Conservation (phyloP, 1,140 invertebrate genomes). For the Drosophila oshimai region DNA sequence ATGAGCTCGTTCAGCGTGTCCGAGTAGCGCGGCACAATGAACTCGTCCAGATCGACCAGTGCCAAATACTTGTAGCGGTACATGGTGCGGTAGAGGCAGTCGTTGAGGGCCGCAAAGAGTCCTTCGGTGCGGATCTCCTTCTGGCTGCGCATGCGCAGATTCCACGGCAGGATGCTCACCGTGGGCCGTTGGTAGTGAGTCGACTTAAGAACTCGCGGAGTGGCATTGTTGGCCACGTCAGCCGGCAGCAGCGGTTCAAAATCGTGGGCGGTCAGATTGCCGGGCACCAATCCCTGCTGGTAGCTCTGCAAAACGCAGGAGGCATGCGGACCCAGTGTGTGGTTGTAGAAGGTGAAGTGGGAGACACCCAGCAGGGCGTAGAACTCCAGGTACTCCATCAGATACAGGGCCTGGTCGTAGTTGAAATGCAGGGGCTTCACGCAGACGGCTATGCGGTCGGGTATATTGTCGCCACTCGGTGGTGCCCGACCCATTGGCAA, state of each 20-base stretch:
- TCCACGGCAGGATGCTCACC: constrained; percentile 93
- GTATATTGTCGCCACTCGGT: constrained; percentile 75
- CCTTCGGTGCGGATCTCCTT: constrained; percentile 96
- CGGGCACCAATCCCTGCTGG: constrained; percentile 81
- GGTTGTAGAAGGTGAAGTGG: constrained; percentile 96
- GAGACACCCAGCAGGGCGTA: constrained; percentile 93
- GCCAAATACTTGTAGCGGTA: constrained; percentile 90
- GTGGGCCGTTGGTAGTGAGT: constrained; percentile 84
- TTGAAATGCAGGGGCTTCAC: constrained; percentile 96
- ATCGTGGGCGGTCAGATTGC: constrained; percentile 64
- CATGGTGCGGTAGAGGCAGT: constrained; percentile 96
- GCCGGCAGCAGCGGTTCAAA: constrained; percentile 43
- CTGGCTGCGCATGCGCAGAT: constrained; percentile 93
- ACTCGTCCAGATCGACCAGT: constrained; percentile 95
- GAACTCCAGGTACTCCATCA: constrained; percentile 96
- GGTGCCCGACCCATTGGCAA: constrained; percentile 16
- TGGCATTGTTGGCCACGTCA: constrained; percentile 50
- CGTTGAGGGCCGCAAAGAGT: constrained; percentile 95
- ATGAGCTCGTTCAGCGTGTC: constrained; percentile 87
- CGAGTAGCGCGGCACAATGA: constrained; percentile 92
- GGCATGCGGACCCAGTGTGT: constrained; percentile 91
- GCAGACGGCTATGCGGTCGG: constrained; percentile 91
- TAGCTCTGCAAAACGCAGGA: constrained; percentile 91
- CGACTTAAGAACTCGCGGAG: constrained; percentile 51
- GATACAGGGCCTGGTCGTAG: constrained; percentile 91